These are phyloP conservation scores for Calephelis virginiensis DNA, from an alignment of 1,140 invertebrate species.

Conservation along the genomic window DNA sequence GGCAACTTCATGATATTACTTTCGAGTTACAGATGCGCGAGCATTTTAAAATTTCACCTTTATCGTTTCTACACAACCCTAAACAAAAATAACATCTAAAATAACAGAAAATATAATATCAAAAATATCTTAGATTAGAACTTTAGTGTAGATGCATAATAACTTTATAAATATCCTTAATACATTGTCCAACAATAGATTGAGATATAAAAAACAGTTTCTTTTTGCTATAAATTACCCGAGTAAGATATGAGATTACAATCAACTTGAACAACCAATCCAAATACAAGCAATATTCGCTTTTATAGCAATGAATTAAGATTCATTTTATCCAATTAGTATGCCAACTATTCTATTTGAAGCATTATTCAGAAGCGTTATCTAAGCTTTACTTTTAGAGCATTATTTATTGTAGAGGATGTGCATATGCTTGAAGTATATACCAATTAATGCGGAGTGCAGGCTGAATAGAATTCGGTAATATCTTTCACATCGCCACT, in stretches of 20 bases:
- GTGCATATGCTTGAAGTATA: not conserved
- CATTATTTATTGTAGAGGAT: not conserved
- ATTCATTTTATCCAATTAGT: not conserved
- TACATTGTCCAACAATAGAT: constrained; percentile 6
- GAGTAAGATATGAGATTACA: constrained; percentile 4
- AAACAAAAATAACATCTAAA: too few species aligned
- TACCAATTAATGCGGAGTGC: not conserved
- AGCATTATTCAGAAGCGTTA: constrained; percentile 12
- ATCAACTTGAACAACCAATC: constrained; percentile 19
- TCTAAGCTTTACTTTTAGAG: constrained; percentile 16
- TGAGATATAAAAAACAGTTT: constrained; percentile 18
- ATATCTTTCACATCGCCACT: not conserved
- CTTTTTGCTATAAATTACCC: constrained; percentile 14
- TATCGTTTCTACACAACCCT: too few species aligned
- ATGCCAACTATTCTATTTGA: not conserved
- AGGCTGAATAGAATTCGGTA: not conserved
- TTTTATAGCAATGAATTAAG: constrained; percentile 21
- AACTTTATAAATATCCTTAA: too few species aligned
- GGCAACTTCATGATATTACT: too few species aligned
- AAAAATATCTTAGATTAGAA: too few species aligned
- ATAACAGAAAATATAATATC: too few species aligned
- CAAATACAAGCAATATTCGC: constrained; percentile 22
- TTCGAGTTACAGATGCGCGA: too few species aligned
- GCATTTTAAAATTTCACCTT: too few species aligned
- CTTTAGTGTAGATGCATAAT: too few species aligned